Percentiles rank a stretch among this genome's conserved stretches.
phyloP scores from a whole-genome alignment of 2,888 invertebrate genomes.

The Hydropsyche betteni region DNA sequence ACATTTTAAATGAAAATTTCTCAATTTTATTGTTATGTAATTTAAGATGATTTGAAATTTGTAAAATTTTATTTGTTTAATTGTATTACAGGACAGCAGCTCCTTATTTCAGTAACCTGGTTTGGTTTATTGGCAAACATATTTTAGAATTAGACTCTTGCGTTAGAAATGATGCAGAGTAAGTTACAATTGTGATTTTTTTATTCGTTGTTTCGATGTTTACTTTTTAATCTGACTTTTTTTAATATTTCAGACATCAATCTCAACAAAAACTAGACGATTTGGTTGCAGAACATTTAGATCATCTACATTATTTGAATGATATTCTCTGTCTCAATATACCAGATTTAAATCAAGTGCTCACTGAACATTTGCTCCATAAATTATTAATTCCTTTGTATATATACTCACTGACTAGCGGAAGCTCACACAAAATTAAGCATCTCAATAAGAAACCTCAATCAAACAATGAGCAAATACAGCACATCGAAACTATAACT shows the following conservation, averaged over 20 bases:
- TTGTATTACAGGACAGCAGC: slow-evolving; percentile 82
- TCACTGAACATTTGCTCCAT: slow-evolving; percentile 93
- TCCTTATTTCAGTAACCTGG: slow-evolving; percentile 97
- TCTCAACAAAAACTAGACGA: slow-evolving; percentile 91
- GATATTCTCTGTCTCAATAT: slow-evolving; percentile 94
- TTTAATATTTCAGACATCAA: slow-evolving; percentile 77
- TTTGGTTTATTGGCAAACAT: slow-evolving; percentile 99
- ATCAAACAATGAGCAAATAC: slow-evolving; percentile 57
- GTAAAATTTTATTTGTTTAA: background rate
- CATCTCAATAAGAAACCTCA: slow-evolving; percentile 41
- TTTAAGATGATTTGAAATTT: background rate
- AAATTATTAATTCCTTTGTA: slow-evolving; percentile 92
- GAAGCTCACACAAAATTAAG: slow-evolving; percentile 52
- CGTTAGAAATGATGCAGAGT: slow-evolving; percentile 95
- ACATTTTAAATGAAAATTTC: background rate
- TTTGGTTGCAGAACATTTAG: slow-evolving; percentile 95
- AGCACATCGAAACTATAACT: slow-evolving; percentile 70
- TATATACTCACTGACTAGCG: slow-evolving; percentile 84
- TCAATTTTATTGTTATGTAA: background rate
- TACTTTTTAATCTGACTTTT: slow-evolving; percentile 32
- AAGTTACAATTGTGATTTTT: slow-evolving; percentile 60
- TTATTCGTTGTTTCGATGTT: slow-evolving; percentile 44
- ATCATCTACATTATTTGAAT: slow-evolving; percentile 96
- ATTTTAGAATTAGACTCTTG: slow-evolving; percentile 95
- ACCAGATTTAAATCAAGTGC: slow-evolving; percentile 89